Conservation (phyloP, 2,113 vertebrate species). For the Misgurnus anguillicaudatus region DNA sequence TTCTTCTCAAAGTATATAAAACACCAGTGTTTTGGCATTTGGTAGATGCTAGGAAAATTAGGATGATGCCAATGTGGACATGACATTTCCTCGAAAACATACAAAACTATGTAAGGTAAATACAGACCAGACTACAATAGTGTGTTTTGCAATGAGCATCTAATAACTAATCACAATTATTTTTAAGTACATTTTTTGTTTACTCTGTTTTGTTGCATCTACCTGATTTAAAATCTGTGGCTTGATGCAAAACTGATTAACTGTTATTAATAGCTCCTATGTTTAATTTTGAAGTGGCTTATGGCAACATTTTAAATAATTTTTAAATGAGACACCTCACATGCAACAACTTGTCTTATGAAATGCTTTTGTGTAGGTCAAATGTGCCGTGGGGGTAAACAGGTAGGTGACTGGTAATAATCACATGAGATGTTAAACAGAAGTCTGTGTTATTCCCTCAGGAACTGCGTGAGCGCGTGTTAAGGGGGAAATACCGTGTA, state of each 20-base stretch:
- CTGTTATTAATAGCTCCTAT: neutral
- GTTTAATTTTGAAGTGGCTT: neutral
- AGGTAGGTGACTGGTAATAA: conserved; percentile 22
- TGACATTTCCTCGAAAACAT: no score
- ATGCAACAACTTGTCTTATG: conserved; percentile 1
- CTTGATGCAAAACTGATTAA: neutral
- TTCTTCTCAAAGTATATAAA: neutral
- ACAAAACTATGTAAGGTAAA: no score
- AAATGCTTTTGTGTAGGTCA: conserved; percentile 30
- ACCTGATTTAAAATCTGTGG: no score
- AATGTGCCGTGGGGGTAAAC: neutral
- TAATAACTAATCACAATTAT: no score
- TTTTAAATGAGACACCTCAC: neutral
- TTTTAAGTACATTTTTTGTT: no score
- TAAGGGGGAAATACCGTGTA: conserved; percentile 93
- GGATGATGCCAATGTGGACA: no score
- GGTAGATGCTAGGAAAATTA: no score
- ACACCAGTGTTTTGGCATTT: neutral
- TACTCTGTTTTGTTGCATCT: no score
- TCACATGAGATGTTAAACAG: conserved; percentile 34
- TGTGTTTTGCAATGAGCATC: no score
- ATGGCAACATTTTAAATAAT: neutral
- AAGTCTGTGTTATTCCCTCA: conserved; percentile 55
- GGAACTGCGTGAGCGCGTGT: conserved; percentile 92
- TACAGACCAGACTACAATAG: no score